Base-by-base conservation (phyloP, 2,797 vertebrate genomes). In the Lycodopsis pacificus region DNA sequence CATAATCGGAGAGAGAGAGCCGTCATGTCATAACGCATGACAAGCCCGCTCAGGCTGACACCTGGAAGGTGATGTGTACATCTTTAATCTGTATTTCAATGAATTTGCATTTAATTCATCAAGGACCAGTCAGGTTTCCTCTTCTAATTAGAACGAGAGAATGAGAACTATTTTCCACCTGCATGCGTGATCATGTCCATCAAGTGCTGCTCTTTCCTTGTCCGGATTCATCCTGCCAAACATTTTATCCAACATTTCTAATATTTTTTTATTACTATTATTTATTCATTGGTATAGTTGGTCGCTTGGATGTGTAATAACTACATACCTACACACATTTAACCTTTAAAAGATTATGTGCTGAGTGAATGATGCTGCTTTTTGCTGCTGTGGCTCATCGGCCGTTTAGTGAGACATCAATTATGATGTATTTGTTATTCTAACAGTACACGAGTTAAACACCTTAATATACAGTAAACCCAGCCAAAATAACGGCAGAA, bases 31-130 rank as follows among this genome's bases (percentile, higher is more conserved):
- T 73, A 76, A 67, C 10, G 69, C 57, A 71, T 65, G 79, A 80
- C 53, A 71, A 70, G 73, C 44, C 36, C 30, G 30, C 77, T 75
- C 57, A 53, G 54, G 48, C 66, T 68, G 71, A 77, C 76, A 76
- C 54, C 65, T 65, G 77, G 59, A 68, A 53, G 48, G 38, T 63
- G 57, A 76, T 68, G 69, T 74, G 78, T 72, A 53, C 76, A 71
- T 85, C 73, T 83, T 76, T 78, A 61, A 73, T 82, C 73, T 66
- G 64, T 76, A 83, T 73, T 80, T 74, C 72, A 71, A 54, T 72
- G 20, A 69, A 80, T 75, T 68, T 68, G 46, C 77, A 62, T 77
- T 66, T 83, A 4, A 82, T 81, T 57, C 69, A 65, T 27, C 63
- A 58, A 70, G 53, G 9, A 46, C 40, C 54, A 32, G 58, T 58